Percentiles rank a stretch among this genome's conserved stretches.
These are phyloP conservation scores for Plutomurus gul DNA, from an alignment of 1,140 invertebrate species.

Conservation along the genomic window DNA sequence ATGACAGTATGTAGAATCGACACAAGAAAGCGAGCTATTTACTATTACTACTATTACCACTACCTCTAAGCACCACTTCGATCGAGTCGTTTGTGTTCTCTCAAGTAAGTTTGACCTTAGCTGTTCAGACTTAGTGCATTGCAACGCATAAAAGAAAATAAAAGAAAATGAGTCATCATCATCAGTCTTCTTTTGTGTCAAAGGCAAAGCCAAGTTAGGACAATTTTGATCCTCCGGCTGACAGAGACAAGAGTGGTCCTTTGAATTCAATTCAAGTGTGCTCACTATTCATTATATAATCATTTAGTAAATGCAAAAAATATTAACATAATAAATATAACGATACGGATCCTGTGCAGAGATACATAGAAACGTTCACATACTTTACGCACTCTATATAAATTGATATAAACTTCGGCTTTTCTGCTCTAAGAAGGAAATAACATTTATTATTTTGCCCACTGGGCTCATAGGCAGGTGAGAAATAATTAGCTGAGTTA, in stretches of 20 bases:
- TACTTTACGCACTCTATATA: not conserved
- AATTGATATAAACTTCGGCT: too few relatives aligned
- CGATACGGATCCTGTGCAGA: not conserved
- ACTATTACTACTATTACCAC: not conserved
- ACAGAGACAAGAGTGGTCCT: not conserved
- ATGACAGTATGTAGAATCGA: too few relatives aligned
- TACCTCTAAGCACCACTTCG: not conserved
- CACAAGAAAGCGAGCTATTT: too few relatives aligned
- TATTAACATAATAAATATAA: not conserved
- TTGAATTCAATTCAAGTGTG: not conserved
- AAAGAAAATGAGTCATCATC: slow-evolving; percentile 17
- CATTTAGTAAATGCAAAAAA: not conserved
- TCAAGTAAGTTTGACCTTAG: slow-evolving; percentile 16
- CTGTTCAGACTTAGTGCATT: not conserved
- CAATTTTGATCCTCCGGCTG: slow-evolving; percentile 16
- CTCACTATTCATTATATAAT: not conserved
- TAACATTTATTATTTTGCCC: too few relatives aligned
- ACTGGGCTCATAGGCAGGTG: too few relatives aligned
- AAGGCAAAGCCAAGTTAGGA: slow-evolving; percentile 23
- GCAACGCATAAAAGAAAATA: slow-evolving; percentile 4
- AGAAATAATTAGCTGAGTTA: too few relatives aligned
- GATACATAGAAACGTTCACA: not conserved
- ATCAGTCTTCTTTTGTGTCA: slow-evolving; percentile 24
- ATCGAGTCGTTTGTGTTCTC: not conserved
- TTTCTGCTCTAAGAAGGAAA: too few relatives aligned